Conservation (phyloP, 2,113 vertebrate genomes). For the Suricata suricatta region DNA sequence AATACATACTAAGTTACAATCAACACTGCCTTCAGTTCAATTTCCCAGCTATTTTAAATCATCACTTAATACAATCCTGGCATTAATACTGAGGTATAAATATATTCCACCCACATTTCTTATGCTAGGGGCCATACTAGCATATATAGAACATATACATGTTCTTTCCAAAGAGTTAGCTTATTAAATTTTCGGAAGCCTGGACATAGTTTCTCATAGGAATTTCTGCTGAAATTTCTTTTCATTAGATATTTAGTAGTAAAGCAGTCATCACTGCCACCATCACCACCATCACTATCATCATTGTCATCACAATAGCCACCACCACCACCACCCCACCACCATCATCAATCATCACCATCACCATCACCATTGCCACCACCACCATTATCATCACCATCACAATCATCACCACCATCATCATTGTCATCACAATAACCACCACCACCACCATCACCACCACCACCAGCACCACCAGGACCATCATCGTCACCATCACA, state of each 20-base stretch:
- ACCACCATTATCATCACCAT: not conserved
- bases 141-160: not conserved
- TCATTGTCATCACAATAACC: no score
- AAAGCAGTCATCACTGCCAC: not conserved
- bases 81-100: not conserved
- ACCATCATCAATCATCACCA: not conserved
- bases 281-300: not conserved
- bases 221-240: not conserved
- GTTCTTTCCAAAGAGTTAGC: not conserved
- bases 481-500: no score
- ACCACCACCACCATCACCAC: no score
- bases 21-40: not conserved
- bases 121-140: not conserved
- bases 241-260: not conserved
- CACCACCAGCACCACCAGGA: no score
- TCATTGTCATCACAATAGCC: no score
- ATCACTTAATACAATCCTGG: not conserved
- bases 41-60: constrained; percentile 33
- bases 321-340: no score
- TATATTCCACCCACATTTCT: not conserved
- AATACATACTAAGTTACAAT: not conserved
- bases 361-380: not conserved
- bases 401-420: not conserved
- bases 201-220: not conserved
- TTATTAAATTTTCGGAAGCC: not conserved